phyloP scores from a whole-genome alignment of 2,113 vertebrate species.

The Turdus rufiventris region DNA sequence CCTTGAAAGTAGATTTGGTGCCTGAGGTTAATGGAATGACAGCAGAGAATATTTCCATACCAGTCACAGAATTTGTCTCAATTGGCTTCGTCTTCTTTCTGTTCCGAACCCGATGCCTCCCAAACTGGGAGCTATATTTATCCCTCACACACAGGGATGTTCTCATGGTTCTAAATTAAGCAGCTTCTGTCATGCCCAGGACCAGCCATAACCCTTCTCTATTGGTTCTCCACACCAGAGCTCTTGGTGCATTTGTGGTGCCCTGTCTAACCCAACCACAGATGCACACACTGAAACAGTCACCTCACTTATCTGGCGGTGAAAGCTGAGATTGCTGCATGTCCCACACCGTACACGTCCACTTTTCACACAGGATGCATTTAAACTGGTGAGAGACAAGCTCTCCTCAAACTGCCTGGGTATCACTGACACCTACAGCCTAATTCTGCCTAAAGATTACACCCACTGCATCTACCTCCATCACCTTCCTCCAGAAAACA shows the following conservation, averaged over 20 bases:
- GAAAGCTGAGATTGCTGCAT: neutral
- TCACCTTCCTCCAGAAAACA: neutral
- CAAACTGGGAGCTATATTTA: neutral
- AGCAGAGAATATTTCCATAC: neutral
- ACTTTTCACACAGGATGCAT: neutral
- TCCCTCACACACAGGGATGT: neutral
- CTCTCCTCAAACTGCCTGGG: neutral
- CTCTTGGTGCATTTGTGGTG: neutral
- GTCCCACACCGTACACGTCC: accelerated
- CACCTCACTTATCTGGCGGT: neutral
- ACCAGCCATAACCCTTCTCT: neutral
- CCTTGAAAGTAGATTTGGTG: neutral
- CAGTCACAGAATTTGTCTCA: neutral
- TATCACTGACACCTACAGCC: neutral
- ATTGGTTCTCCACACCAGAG: neutral
- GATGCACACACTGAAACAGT: neutral
- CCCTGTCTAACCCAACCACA: neutral
- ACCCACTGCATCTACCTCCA: neutral
- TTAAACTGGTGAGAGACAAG: neutral
- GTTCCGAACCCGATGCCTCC: neutral
- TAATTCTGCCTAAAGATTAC: neutral
- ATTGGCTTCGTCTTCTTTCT: neutral
- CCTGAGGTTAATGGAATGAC: neutral
- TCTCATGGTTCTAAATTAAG: slow-evolving; percentile 36
- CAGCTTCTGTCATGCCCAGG: neutral